Base-by-base conservation (phyloP, 2,113 vertebrate species). In the Piaya cayana region DNA sequence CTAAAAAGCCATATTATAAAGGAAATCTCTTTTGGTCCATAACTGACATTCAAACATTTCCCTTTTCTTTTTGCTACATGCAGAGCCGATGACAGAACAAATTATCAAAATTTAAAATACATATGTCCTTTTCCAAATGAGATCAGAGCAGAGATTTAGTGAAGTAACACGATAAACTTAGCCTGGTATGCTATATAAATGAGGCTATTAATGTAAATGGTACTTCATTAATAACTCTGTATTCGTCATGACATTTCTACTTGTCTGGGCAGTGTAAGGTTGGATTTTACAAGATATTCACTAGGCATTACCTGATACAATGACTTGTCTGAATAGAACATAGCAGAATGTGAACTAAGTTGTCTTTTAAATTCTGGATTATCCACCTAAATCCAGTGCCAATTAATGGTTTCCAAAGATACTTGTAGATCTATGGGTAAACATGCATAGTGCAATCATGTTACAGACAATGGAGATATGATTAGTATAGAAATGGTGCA, bases 141-240 rank as follows among this genome's bases (percentile, higher is more conserved):
- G 37, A 55, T 95, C 43, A 89, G 71, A 83, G 13, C 3, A 55
- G 59, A 80, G 29, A 80, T 91, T 67, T 88, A 92, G 63, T 80
- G 50, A 91, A 72, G 75, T 56, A 90, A 88, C n/a, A 70, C 0
- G 2, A 80, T 86, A 95, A 91, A 87, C 32, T 90, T 92, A 86
- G 23, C n/a, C 34, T 82, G 13, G 23, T 92, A 63, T 52, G 60
- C 30, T 92, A 47, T 91, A 91, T 72, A 82, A 96, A 87, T 92
- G 69, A 34, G n/a, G 5, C 64, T 93, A 91, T 92, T 91, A 93
- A 92, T 94, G 71, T 52, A 80, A 91, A 93, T 95, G 71, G 42
- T 92, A 55, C 50, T 96, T 96, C 71, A 96, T 95, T 96, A 93
- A 91, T 93, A 90, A 93, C 79, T 92, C 68, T 12, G 79, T 93